These are phyloP conservation scores for Zaprionus ornatus DNA, from an alignment of 1,140 invertebrate genomes.

Conservation along the genomic window DNA sequence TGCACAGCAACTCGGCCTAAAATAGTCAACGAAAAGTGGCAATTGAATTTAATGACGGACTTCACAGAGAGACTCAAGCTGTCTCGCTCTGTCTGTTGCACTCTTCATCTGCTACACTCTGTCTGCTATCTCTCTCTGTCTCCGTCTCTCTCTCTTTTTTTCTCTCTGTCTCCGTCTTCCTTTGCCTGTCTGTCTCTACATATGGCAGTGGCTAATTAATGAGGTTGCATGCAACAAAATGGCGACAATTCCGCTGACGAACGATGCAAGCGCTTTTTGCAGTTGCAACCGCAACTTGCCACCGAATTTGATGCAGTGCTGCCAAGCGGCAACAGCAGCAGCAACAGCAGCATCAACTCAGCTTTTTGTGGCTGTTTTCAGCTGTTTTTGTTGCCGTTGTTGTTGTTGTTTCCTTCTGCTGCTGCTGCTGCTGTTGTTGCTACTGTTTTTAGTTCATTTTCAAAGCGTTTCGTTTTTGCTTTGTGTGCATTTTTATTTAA, in stretches of 20 bases:
- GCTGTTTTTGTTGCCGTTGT: background rate
- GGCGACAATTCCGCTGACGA: slow-evolving; percentile 46
- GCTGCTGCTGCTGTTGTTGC: slow-evolving; percentile 34
- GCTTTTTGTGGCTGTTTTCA: slow-evolving; percentile 57
- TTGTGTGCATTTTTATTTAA: slow-evolving; percentile 80
- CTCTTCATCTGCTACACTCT: background rate
- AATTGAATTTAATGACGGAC: slow-evolving; percentile 67
- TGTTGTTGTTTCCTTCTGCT: background rate
- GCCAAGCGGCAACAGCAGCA: slow-evolving; percentile 43
- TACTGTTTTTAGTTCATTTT: slow-evolving; percentile 78
- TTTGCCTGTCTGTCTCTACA: slow-evolving; percentile 19
- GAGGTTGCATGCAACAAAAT: slow-evolving; percentile 64
- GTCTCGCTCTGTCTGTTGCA: background rate
- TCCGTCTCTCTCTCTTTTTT: background rate
- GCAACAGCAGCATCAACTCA: slow-evolving; percentile 20
- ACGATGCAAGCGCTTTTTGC: slow-evolving; percentile 32
- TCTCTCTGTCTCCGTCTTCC: background rate
- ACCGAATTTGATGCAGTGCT: slow-evolving; percentile 63
- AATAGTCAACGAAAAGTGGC: slow-evolving; percentile 37
- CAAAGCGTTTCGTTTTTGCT: slow-evolving; percentile 69
- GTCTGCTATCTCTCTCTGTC: background rate
- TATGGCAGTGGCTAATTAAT: slow-evolving; percentile 62
- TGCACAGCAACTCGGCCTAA: slow-evolving; percentile 8
- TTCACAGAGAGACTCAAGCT: slow-evolving; percentile 11
- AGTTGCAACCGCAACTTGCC: slow-evolving; percentile 45